These are phyloP conservation scores for Dipodomys spectabilis DNA, from an alignment of 2,113 vertebrate genomes.

Conservation along the genomic window DNA sequence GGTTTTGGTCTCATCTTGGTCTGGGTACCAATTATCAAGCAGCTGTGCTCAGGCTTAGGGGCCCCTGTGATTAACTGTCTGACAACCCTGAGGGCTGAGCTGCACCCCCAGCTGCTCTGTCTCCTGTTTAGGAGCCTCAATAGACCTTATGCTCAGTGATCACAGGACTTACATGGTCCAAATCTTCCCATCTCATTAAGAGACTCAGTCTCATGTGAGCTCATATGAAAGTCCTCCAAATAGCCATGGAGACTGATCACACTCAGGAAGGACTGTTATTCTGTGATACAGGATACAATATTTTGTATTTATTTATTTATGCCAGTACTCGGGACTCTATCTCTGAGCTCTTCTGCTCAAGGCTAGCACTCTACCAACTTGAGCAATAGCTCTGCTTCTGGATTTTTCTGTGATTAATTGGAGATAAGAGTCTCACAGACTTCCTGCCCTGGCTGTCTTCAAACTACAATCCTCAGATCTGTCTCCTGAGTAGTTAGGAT, in stretches of 20 bases:
- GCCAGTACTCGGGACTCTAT: too few species aligned
- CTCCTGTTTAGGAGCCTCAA: neutral
- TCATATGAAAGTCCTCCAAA: neutral
- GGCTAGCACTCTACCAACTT: too few species aligned
- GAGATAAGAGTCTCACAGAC: too few species aligned
- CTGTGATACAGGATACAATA: neutral
- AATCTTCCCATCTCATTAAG: neutral
- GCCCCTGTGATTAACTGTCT: slow-evolving; percentile 30
- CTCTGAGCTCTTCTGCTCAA: too few species aligned
- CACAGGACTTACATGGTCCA: neutral
- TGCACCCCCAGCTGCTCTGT: neutral
- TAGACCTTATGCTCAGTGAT: neutral
- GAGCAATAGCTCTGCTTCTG: too few species aligned
- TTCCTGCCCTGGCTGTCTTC: too few species aligned
- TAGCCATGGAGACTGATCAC: neutral
- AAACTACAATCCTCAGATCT: too few species aligned
- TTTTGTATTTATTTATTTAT: neutral
- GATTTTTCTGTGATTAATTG: too few species aligned
- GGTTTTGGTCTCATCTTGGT: neutral
- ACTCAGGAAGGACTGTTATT: neutral
- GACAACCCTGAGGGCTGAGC: neutral
- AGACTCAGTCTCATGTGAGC: neutral
- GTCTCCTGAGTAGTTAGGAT: too few species aligned
- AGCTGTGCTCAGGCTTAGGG: neutral
- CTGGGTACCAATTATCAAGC: slow-evolving; percentile 5